Conservation (phyloP, 2,113 vertebrate genomes). For the Calidris pugnax region DNA sequence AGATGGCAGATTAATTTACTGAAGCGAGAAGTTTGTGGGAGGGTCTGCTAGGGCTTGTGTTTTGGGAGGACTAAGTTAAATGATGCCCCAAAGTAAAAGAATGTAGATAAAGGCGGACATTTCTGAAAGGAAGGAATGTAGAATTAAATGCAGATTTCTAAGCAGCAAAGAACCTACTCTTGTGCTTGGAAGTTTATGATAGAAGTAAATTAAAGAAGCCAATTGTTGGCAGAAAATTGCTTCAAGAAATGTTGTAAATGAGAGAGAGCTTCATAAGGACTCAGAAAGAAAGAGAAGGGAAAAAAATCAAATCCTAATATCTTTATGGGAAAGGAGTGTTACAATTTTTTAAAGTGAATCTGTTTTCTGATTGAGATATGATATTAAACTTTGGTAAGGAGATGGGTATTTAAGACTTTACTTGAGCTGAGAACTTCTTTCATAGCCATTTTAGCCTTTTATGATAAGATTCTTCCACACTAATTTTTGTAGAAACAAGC, state of each 20-base stretch:
- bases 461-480: not conserved
- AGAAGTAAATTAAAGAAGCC: not conserved
- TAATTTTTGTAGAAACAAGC: not conserved
- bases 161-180: not conserved
- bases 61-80: not conserved
- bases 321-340: not conserved
- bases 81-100: not conserved
- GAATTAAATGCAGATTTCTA: conserved; percentile 7
- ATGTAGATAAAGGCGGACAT: not conserved
- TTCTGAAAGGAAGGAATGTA: not conserved
- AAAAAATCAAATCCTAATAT: not conserved
- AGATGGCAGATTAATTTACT: conserved; percentile 41
- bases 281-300: not conserved
- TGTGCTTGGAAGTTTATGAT: not conserved
- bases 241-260: not conserved
- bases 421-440: not conserved
- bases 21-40: conserved; percentile 10
- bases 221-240: not conserved
- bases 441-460: not conserved
- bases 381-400: not conserved
- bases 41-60: not conserved
- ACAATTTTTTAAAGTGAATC: not conserved
- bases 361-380: not conserved
- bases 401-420: no score
- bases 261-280: not conserved